A percentile compares a stretch with the other conserved stretches of the same genome.
phyloP scores from a whole-genome alignment of 2,888 invertebrate genomes.

The Watsonalla binaria region DNA sequence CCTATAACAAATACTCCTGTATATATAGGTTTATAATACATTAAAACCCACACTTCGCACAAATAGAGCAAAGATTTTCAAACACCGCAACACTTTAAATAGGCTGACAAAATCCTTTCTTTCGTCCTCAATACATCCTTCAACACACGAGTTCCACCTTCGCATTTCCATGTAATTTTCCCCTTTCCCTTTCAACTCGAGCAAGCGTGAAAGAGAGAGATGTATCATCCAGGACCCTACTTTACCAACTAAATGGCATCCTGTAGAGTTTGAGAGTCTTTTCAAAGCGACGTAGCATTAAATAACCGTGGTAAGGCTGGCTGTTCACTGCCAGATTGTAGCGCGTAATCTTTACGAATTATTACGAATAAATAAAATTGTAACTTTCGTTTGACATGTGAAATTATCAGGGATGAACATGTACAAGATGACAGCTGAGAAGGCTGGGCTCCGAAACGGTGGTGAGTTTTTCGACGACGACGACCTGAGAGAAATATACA shows the following conservation, averaged over 20 bases:
- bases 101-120: neutral
- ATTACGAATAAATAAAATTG: too few relatives aligned
- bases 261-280: slow-evolving; percentile 48
- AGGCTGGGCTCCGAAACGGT: too few relatives aligned
- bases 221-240: slow-evolving; percentile 47
- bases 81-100: neutral
- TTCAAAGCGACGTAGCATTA: slow-evolving; percentile 61
- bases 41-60: neutral
- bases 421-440: too few relatives aligned
- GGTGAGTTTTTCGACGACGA: too few relatives aligned
- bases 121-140: neutral
- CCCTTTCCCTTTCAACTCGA: slow-evolving; percentile 20
- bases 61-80: neutral
- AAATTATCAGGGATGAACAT: too few relatives aligned
- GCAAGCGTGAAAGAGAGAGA: slow-evolving; percentile 41
- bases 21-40: too few relatives aligned
- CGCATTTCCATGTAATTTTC: slow-evolving; percentile 17
- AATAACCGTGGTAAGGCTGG: slow-evolving; percentile 53
- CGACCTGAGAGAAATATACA: too few relatives aligned
- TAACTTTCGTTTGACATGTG: too few relatives aligned
- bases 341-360: too few relatives aligned
- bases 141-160: slow-evolving; percentile 12
- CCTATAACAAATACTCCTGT: too few relatives aligned
- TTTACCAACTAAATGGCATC: slow-evolving; percentile 55
- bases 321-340: slow-evolving; percentile 44